Percentiles rank a stretch among this genome's conserved stretches.
Conservation (phyloP, 2,888 invertebrate species). For the Synergus laeviventris region DNA sequence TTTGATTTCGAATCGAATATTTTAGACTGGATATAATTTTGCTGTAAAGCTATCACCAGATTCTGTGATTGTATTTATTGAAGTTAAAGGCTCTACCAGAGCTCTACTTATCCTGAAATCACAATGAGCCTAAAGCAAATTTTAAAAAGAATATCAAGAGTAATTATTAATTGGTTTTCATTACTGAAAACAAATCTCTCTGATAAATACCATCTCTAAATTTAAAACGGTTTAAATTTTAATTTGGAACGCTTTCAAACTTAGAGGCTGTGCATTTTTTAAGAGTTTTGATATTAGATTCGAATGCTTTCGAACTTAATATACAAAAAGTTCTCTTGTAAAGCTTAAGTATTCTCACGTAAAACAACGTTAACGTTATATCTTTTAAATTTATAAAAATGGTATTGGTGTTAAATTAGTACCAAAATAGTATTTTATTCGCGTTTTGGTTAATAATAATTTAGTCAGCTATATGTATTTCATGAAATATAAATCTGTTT, state of each 20-base stretch:
- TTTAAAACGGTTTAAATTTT: background rate
- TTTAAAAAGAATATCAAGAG: too few relatives aligned
- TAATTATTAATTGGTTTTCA: background rate
- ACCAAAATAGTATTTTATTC: slow-evolving; percentile 11
- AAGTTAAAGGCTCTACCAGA: too few relatives aligned
- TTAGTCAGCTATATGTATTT: background rate
- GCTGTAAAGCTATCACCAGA: background rate
- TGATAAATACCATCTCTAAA: background rate
- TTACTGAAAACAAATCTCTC: background rate
- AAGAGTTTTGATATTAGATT: background rate
- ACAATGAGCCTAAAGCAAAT: too few relatives aligned
- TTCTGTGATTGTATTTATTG: background rate
- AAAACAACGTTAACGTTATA: background rate
- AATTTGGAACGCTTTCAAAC: background rate
- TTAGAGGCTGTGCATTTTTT: background rate
- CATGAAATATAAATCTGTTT: background rate
- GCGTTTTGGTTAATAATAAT: background rate
- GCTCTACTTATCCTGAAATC: too few relatives aligned
- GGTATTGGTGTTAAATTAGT: slow-evolving; percentile 5
- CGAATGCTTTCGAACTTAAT: background rate
- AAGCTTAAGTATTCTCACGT: background rate
- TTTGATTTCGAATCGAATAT: background rate
- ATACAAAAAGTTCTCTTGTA: background rate
- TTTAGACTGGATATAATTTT: background rate
- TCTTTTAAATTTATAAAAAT: background rate